Evolutionary conservation across 64 coral and sea anemone genomes (phyloP), one percentile per base, ranked within the genome.

Genomic region (Pocillopora damicornis): DNA sequence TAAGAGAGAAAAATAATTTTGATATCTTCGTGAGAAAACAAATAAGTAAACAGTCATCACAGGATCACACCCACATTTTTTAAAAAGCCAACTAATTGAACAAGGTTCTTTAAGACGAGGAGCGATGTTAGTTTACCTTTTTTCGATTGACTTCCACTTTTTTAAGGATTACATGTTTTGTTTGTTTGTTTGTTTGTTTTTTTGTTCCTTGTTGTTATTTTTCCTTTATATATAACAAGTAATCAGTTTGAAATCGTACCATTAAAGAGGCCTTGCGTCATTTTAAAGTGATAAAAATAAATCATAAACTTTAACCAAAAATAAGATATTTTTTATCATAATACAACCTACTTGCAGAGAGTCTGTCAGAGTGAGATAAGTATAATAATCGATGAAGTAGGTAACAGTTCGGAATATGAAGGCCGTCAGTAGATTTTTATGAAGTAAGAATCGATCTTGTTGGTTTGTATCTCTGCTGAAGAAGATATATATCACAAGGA

Each of bases 331-430:
- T 9, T 80, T n/a, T 45, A 63, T 2, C 14, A 63, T 11, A 66
- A 6, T 26, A 56, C 36, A 67, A 91, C 89, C 79, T 75, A 64
- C 56, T 38, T 60, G 85, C 22, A 59, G 14, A 13, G 45, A 58
- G 15, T 74, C 42, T 12, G 59, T 5, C 12, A 82, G 38, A 86
- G 59, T 45, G 22, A 75, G 2, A 75, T 75, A n/a, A 17, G 66
- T 74, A 13, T 91, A 91, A 67, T 91, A 61, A 18, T 91, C 73
- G 15, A 91, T 66, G 13, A 91, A 91, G 71, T 77, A 91, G 1
- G 80, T 78, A 0, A 77, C 18, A 9, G 65, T 75, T 51, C 59
- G 61, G 16, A 91, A 35, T 9, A 91, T 68, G 16, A 86, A 91
- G 17, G 89, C 58, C 75, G 36, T 42, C 8, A 91, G 36, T n/a